Conservation (phyloP, 1,140 invertebrate genomes). For the Piezodorus guildinii region DNA sequence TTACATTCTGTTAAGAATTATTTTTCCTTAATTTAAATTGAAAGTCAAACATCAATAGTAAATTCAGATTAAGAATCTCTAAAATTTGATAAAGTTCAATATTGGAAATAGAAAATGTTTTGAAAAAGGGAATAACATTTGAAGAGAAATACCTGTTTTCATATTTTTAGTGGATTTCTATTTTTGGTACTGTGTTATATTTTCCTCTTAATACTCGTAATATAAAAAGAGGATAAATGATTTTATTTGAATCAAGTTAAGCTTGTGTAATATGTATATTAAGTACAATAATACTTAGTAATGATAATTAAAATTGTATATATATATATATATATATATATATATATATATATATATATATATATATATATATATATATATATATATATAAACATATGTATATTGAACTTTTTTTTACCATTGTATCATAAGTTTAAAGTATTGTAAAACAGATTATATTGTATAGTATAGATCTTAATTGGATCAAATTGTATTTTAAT, state of each 20-base stretch:
- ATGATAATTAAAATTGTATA: not conserved
- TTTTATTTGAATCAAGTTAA: conserved; percentile 2
- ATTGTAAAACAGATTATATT: conserved; percentile 4
- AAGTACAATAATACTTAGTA: conserved; percentile 2
- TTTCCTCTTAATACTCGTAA: not conserved
- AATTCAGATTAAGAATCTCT: not conserved
- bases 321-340: conserved; percentile 1
- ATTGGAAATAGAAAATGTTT: not conserved
- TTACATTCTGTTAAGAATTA: too few species aligned
- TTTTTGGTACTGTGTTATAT: conserved; percentile 5
- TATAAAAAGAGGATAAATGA: not conserved
- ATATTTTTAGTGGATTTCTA: conserved; percentile 4
- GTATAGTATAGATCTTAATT: not conserved
- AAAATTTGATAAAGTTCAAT: not conserved
- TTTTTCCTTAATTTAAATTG: too few species aligned
- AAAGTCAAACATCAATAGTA: too few species aligned
- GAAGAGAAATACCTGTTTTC: not conserved
- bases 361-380: not conserved
- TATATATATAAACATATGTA: conserved; percentile 2
- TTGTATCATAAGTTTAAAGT: not conserved
- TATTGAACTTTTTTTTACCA: conserved; percentile 3
- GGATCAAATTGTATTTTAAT: conserved; percentile 9
- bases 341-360: not conserved
- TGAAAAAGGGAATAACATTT: not conserved
- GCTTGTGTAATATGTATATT: conserved; percentile 4